A percentile compares a stretch with the other conserved stretches of the same genome.
Evolutionary conservation across 2,113 vertebrate species (phyloP).

Genomic region (Lepus americanus): DNA sequence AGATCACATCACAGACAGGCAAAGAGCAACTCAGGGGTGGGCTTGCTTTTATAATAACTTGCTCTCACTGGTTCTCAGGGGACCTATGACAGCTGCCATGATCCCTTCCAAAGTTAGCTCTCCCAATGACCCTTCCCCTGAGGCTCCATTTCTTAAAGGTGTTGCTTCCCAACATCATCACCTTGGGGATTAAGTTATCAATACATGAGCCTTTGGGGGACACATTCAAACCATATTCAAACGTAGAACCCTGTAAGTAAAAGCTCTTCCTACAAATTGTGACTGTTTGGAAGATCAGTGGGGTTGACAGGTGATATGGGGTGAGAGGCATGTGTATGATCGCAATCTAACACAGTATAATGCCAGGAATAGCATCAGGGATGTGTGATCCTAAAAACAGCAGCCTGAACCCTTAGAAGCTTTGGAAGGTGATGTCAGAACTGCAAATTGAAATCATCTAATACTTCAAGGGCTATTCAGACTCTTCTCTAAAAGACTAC

Average conservation of each 20-base stretch:
- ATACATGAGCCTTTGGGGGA: no score
- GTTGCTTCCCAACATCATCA: no score
- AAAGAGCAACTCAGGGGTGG: no score
- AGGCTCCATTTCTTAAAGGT: no score
- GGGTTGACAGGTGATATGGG: not conserved
- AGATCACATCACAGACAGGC: no score
- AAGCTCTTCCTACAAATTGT: slow-evolving; percentile 18
- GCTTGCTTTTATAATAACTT: no score
- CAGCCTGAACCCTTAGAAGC: not conserved
- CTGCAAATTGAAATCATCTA: slow-evolving; percentile 21
- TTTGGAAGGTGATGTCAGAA: slow-evolving; percentile 45
- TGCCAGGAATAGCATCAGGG: not conserved
- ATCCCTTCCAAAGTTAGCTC: no score
- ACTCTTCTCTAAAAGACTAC: not conserved
- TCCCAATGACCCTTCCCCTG: no score
- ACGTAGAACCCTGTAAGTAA: not conserved
- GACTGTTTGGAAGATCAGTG: not conserved
- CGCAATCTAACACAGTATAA: not conserved
- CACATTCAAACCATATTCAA: no score
- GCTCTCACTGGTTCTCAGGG: no score
- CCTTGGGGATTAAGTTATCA: no score
- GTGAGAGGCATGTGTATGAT: not conserved
- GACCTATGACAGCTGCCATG: no score
- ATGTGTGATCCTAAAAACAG: not conserved
- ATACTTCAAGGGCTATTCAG: slow-evolving; percentile 52